phyloP scores from a whole-genome alignment of 2,888 invertebrate species.

The Xylota segnis region DNA sequence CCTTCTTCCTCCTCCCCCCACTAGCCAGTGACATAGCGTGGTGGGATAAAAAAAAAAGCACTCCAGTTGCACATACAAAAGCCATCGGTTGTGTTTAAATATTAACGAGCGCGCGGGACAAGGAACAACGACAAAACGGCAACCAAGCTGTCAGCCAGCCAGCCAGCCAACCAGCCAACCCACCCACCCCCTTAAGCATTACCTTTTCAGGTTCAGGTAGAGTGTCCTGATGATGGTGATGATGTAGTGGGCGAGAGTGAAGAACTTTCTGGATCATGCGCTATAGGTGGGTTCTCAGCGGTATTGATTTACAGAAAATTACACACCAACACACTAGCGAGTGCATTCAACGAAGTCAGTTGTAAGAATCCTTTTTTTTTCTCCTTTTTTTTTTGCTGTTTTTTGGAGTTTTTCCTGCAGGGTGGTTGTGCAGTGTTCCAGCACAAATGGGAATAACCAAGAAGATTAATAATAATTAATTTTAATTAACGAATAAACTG shows the following conservation, averaged over 20 bases:
- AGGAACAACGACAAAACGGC: slow-evolving; percentile 67
- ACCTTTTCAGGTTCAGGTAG: slow-evolving; percentile 69
- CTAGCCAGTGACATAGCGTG: slow-evolving; percentile 27
- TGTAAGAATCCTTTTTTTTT: slow-evolving; percentile 65
- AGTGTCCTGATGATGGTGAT: slow-evolving; percentile 59
- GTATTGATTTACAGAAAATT: slow-evolving; percentile 73
- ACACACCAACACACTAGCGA: slow-evolving; percentile 30
- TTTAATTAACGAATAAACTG: slow-evolving; percentile 73
- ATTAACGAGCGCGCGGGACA: slow-evolving; percentile 73
- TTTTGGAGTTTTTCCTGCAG: slow-evolving; percentile 28
- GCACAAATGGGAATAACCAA: slow-evolving; percentile 76
- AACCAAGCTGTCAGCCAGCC: slow-evolving; percentile 30
- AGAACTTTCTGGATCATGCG: slow-evolving; percentile 74
- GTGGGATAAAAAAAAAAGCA: slow-evolving; percentile 56
- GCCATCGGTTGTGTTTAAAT: slow-evolving; percentile 75
- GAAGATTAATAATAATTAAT: slow-evolving; percentile 77
- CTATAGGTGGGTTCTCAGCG: slow-evolving; percentile 50
- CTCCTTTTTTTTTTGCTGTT: slow-evolving; percentile 12
- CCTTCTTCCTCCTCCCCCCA: background rate
- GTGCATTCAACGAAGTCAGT: slow-evolving; percentile 59
- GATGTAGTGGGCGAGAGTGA: slow-evolving; percentile 68
- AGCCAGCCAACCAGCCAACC: slow-evolving; percentile 2
- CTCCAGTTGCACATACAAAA: slow-evolving; percentile 75
- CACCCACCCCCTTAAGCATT: slow-evolving; percentile 1
- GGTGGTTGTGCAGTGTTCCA: slow-evolving; percentile 54